Conservation (phyloP, 2,113 vertebrate species). For the Glaucidium brasilianum region DNA sequence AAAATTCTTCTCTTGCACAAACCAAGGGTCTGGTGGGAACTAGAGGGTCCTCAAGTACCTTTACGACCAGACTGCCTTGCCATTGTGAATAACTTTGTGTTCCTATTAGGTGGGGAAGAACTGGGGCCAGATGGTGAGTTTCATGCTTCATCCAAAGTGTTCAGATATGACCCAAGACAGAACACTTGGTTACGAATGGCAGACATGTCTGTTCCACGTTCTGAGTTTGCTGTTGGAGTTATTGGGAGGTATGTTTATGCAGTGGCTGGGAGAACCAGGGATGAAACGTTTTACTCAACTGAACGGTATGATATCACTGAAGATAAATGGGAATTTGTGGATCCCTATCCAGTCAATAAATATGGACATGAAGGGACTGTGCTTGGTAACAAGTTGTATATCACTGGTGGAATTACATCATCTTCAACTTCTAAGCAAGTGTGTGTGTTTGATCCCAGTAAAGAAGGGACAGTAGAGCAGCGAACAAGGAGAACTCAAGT, state of each 20-base stretch:
- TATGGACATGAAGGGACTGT: constrained; percentile 98
- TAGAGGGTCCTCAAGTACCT: constrained; percentile 96
- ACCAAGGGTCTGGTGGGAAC: constrained; percentile 97
- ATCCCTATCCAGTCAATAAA: constrained; percentile 98
- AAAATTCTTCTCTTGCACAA: constrained; percentile 97
- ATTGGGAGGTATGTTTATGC: constrained; percentile 96
- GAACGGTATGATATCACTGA: constrained; percentile 96
- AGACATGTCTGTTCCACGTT: constrained; percentile 97
- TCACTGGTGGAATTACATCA: constrained; percentile 97
- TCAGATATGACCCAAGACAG: constrained; percentile 95
- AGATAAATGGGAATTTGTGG: constrained; percentile 98
- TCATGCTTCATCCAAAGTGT: constrained; percentile 98
- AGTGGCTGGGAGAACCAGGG: constrained; percentile 94
- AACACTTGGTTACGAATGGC: constrained; percentile 98
- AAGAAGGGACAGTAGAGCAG: constrained; percentile 87
- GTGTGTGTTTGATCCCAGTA: constrained; percentile 95
- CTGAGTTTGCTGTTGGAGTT: constrained; percentile 97
- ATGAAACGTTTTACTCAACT: constrained; percentile 97
- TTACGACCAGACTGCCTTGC: constrained; percentile 95
- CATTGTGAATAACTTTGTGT: constrained; percentile 97
- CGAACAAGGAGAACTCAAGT: constrained; percentile 87
- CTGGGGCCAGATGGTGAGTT: constrained; percentile 96
- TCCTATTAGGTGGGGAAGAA: constrained; percentile 95
- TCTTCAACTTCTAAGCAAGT: constrained; percentile 99
- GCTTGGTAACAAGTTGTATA: constrained; percentile 91